phyloP scores from a whole-genome alignment of 2,113 vertebrate species.

The sheep (Ovis aries) region ARS-UI_Ramb_v3.0 NC_056056.1:221853001-221853500 shows the following conservation, averaged over 20 bases:
- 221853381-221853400: not conserved
- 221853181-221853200: not conserved
- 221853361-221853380: not conserved
- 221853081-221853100: not conserved
- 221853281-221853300: not conserved
- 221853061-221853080: not conserved
- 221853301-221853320: not conserved
- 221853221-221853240: not conserved
- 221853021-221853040: not conserved
- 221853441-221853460: not conserved
- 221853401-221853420: not conserved
- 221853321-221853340: not conserved
- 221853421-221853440: not conserved
- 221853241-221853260: not conserved
- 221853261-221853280: not conserved
- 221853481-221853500: rapidly evolving
- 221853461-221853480: not conserved
- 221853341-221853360: not conserved
- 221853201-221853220: not conserved
- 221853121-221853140: not conserved
- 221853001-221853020: not conserved
- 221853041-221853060: not conserved
- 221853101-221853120: not conserved
- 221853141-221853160: not conserved
- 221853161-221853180: not conserved